Conservation (phyloP, 2,797 vertebrate genomes). For the Eulemur rubriventer region DNA sequence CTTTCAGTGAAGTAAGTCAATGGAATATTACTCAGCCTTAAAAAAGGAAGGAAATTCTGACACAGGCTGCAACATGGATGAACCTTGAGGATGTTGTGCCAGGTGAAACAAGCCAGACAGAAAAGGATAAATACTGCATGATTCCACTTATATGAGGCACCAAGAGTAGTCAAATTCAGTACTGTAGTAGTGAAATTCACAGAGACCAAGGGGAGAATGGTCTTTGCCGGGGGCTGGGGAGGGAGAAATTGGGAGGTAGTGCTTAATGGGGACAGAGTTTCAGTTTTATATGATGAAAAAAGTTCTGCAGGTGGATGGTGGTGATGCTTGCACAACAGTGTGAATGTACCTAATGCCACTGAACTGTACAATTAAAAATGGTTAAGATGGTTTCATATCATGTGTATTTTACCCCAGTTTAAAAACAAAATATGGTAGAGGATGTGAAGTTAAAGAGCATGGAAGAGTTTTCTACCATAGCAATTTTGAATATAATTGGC, state of each 20-base stretch:
- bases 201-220: not conserved
- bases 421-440: not conserved
- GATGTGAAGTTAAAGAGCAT: too few relatives aligned
- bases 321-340: fast-evolving
- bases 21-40: not conserved
- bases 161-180: not conserved
- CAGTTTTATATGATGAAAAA: too few relatives aligned
- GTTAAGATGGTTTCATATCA: not conserved
- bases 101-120: not conserved
- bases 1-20: not conserved
- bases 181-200: not conserved
- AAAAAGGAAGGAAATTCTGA: not conserved
- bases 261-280: not conserved
- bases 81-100: not conserved
- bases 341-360: fast-evolving
- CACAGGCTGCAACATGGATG: fast-evolving
- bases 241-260: not conserved
- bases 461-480: not conserved
- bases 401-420: not conserved
- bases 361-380: not conserved
- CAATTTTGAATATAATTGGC: not conserved
- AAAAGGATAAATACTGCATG: not conserved
- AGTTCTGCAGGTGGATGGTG: not conserved
- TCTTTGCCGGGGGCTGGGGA: too few relatives aligned
- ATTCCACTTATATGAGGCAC: not conserved